Base-by-base conservation (phyloP, 2,113 vertebrate genomes). In the Barnardius zonarius region DNA sequence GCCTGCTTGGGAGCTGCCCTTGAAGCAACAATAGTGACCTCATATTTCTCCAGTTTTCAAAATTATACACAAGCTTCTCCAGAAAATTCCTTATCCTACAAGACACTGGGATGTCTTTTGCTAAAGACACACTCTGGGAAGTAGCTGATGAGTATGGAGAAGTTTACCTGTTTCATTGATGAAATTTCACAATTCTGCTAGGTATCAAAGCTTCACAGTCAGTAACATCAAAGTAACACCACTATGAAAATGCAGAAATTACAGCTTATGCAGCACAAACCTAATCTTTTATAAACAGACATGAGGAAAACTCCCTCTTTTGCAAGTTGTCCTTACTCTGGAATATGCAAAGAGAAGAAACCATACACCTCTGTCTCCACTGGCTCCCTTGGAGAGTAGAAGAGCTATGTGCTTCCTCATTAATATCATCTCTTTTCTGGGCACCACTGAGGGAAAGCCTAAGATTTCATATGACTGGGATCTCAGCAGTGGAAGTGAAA, bases 351-450 rank as follows among this genome's bases (percentile, higher is more conserved):
- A 86, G 9, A 22, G 51, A 90, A 81, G n/a, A 35, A 88, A 46
- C 0, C 1, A 24, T 51, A 24, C 5, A 25, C 2, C 20, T 93
- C 49, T 59, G 30, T 31, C 49, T 77, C 28, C 23, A 20, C 0
- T 9, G 20, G 5, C 30, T 81, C 27, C 37, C 61, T 59, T 48
- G 22, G 52, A 75, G 17, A 63, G n/a, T 8, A 75, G 44, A 68
- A 46, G 9, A 54, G 7, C 8, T 63, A 2, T 9, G 5, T 33
- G 3, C 3, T 52, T 80, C 16, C 14, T 54, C 1, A 1, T 44
- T 27, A 61, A 5, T 64, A 43, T 20, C 49, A 72, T 83, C n/a
- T 72, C 39, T 83, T 84, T 83, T 73, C 24, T 0, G 0, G 17
- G 20, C 41, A 66, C 31, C 49, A 30, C 13, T 22, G 39, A 77